phyloP scores from a whole-genome alignment of 2,797 vertebrate genomes.

The Tenualosa thibaudeaui region DNA sequence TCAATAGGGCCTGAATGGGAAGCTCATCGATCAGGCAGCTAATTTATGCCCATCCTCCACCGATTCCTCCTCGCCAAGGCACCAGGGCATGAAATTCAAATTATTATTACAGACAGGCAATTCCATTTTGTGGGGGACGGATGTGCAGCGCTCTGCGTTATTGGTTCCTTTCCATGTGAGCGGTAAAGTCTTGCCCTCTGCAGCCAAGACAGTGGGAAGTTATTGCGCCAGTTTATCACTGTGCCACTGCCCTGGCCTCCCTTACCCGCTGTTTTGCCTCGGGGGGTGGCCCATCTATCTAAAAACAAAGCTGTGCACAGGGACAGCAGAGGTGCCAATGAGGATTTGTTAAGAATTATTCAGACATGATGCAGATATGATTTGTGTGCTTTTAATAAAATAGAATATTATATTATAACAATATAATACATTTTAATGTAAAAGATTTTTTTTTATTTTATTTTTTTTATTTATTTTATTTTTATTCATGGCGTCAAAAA shows the following conservation, averaged over 20 bases:
- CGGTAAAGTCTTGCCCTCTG: conserved; percentile 59
- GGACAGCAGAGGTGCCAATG: neutral
- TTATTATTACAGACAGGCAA: conserved; percentile 77
- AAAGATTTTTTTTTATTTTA: too few relatives aligned
- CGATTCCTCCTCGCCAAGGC: conserved; percentile 64
- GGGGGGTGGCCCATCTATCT: conserved; percentile 19
- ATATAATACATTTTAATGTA: too few relatives aligned
- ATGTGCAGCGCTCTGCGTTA: conserved; percentile 69
- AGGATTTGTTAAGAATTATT: neutral
- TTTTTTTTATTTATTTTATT: too few relatives aligned
- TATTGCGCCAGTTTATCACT: conserved; percentile 65
- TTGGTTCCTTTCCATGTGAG: conserved; percentile 65
- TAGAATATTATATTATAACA: too few relatives aligned
- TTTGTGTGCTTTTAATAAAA: neutral
- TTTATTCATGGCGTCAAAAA: too few relatives aligned
- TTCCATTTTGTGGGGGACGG: conserved; percentile 74
- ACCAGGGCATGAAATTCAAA: conserved; percentile 78
- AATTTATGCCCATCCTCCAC: conserved; percentile 74
- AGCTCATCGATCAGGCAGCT: conserved; percentile 76
- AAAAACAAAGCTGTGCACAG: neutral
- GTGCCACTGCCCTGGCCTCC: conserved; percentile 44
- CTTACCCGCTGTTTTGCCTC: conserved; percentile 34
- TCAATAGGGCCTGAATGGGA: conserved; percentile 72
- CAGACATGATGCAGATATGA: neutral
- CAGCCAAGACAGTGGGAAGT: conserved; percentile 54